A percentile compares a stretch with the other conserved stretches of the same genome.
Conservation (phyloP, 2,888 invertebrate genomes). For the Diploptera punctata region DNA sequence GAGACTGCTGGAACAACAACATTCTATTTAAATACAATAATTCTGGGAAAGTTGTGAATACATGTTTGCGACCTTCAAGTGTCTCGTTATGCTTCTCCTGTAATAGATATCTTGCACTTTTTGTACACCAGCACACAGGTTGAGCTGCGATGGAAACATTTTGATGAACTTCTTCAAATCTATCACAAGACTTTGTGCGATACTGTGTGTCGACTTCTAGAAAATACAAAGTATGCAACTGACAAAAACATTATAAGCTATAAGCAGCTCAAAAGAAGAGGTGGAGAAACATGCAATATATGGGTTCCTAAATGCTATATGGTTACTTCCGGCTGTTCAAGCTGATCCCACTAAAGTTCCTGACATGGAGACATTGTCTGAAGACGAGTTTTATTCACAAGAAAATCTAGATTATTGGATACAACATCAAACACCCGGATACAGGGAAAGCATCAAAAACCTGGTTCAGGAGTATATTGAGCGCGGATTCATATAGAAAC, state of each 20-base stretch:
- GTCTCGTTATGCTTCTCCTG: constrained; percentile 45
- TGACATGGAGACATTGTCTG: constrained; percentile 17
- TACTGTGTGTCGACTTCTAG: constrained; percentile 37
- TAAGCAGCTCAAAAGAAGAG: constrained; percentile 26
- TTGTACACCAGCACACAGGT: constrained; percentile 45
- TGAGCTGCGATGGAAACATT: constrained; percentile 43
- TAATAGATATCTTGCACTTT: constrained; percentile 46
- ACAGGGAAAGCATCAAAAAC: constrained; percentile 26
- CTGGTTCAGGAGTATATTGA: constrained; percentile 33
- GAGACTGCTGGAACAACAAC: constrained; percentile 43
- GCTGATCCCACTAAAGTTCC: constrained; percentile 30
- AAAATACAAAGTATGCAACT: background rate
- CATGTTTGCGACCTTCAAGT: constrained; percentile 46
- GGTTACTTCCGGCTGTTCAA: constrained; percentile 37
- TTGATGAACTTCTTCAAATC: constrained; percentile 45
- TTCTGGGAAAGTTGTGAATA: constrained; percentile 38
- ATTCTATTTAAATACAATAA: constrained; percentile 37
- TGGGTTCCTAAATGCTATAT: constrained; percentile 37
- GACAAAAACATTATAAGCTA: constrained; percentile 8
- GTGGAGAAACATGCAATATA: constrained; percentile 22
- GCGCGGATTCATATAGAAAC: constrained; percentile 28
- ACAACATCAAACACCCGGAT: constrained; percentile 28
- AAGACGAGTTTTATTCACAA: constrained; percentile 35
- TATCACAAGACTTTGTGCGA: constrained; percentile 46
- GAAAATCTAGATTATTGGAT: constrained; percentile 31